phyloP scores from a whole-genome alignment of 2,113 vertebrate species.

The Heteronetta atricapilla region DNA sequence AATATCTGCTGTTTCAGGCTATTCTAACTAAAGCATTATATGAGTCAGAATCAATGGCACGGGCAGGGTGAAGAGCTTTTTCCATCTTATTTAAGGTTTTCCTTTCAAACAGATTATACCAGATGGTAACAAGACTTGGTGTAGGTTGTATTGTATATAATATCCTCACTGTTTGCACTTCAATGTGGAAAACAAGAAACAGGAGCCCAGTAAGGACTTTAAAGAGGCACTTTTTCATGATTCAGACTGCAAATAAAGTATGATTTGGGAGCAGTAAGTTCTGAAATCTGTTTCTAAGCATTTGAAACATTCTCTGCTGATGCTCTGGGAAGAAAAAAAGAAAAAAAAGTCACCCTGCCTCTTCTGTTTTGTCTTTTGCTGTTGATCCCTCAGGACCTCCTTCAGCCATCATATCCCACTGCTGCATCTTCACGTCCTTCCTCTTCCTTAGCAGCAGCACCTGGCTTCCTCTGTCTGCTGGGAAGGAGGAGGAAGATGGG shows the following conservation, averaged over 20 bases:
- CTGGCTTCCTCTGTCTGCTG: not conserved
- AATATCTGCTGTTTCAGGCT: not conserved
- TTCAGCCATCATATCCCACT: not conserved
- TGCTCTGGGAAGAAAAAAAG: not conserved
- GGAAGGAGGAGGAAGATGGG: not conserved
- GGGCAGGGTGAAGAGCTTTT: not conserved
- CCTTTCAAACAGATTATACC: accelerated
- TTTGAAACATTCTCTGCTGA: not conserved
- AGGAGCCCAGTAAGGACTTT: not conserved
- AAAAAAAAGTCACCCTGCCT: not conserved
- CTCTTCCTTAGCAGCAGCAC: not conserved
- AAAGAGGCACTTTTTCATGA: not conserved
- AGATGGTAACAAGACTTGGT: not conserved
- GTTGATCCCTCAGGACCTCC: not conserved
- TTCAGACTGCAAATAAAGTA: not conserved
- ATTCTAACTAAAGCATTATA: not conserved
- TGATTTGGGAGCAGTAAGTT: not conserved
- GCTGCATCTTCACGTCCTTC: not conserved
- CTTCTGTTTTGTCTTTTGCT: not conserved
- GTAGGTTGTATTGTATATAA: not conserved
- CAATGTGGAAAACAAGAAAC: not conserved
- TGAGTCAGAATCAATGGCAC: not conserved
- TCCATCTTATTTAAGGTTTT: not conserved
- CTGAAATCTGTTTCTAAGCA: not conserved
- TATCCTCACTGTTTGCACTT: not conserved